Conservation (phyloP, 2,113 vertebrate species). For the Brachypodius melanocephalos region DNA sequence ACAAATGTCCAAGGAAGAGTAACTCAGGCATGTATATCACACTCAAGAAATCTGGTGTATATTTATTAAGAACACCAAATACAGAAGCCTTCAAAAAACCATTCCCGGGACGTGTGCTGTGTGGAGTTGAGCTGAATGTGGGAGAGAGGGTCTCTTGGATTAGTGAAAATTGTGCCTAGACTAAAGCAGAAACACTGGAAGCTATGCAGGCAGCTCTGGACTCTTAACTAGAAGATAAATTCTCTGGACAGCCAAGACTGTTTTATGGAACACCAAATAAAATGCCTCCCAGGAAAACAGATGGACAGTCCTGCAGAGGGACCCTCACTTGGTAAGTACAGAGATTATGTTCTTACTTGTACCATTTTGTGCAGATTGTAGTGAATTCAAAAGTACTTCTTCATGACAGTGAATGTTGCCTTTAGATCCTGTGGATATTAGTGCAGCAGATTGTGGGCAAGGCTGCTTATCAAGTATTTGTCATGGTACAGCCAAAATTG, state of each 20-base stretch:
- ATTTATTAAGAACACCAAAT: background rate
- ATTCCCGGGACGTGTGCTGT: background rate
- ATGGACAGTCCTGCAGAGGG: background rate
- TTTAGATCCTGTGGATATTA: background rate
- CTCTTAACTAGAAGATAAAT: background rate
- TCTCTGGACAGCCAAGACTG: background rate
- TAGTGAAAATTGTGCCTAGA: background rate
- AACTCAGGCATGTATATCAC: background rate
- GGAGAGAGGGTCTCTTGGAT: background rate
- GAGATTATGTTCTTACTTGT: background rate
- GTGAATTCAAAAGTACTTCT: background rate
- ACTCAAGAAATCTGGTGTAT: background rate
- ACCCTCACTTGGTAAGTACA: conserved; percentile 28
- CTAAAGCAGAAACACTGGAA: background rate
- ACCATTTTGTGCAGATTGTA: background rate
- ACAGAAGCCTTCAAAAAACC: background rate
- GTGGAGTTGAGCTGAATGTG: background rate
- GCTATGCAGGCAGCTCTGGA: background rate
- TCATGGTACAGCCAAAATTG: background rate
- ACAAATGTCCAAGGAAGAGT: background rate
- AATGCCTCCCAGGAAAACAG: background rate
- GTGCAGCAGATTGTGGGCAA: background rate
- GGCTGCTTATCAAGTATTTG: background rate
- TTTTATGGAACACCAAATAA: background rate
- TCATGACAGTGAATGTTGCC: background rate